Conservation (phyloP, 2,113 vertebrate genomes). For the Mesoclemmys tuberculata region DNA sequence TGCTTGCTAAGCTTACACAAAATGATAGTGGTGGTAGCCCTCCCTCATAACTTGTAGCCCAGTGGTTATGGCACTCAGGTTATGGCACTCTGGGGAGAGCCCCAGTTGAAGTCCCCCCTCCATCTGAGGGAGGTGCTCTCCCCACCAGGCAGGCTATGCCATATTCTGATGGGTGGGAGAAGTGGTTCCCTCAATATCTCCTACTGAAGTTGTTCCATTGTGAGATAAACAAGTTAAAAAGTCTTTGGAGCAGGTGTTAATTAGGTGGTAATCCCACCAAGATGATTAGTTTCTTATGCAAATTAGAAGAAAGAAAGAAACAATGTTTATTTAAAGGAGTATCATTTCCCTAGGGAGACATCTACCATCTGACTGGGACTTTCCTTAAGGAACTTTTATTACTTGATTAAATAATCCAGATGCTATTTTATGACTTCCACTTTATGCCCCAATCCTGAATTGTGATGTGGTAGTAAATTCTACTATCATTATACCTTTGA, state of each 20-base stretch:
- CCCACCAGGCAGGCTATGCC: not conserved
- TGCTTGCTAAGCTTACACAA: not conserved
- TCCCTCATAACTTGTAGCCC: not conserved
- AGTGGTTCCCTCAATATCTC: not conserved
- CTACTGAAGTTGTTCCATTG: not conserved
- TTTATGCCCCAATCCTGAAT: fast-evolving
- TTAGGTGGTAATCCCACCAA: not conserved
- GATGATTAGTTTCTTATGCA: not conserved
- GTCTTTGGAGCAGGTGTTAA: not conserved
- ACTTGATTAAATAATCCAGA: not conserved
- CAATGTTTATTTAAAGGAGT: not conserved
- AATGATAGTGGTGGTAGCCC: not conserved
- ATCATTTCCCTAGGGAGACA: not conserved
- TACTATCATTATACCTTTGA: fast-evolving
- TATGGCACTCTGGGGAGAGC: not conserved
- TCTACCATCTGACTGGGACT: not conserved
- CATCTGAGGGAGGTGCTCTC: not conserved
- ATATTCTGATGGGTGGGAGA: not conserved
- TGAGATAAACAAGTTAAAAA: not conserved
- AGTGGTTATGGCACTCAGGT: not conserved
- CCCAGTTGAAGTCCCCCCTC: not conserved
- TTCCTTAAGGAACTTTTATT: not conserved
- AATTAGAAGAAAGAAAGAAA: not conserved
- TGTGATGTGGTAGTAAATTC: fast-evolving
- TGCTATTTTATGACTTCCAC: not conserved